Evolutionary conservation across 2,113 vertebrate species (phyloP).

Genomic region (Pelusios castaneus): DNA sequence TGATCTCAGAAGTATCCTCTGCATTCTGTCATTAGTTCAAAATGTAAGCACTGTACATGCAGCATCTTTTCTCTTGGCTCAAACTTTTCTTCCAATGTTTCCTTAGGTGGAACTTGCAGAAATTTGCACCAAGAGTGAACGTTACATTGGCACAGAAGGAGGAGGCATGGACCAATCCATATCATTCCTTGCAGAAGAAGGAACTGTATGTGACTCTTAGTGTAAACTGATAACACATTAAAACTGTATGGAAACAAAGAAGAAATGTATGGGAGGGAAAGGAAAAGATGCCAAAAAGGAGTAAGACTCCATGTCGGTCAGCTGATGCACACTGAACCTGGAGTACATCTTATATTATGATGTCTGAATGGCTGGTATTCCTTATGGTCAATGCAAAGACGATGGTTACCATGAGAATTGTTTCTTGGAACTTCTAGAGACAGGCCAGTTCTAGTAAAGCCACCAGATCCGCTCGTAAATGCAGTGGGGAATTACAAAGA

Average conservation of each 20-base stretch:
- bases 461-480: constrained; percentile 60
- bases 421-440: constrained; percentile 64
- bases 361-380: constrained; percentile 53
- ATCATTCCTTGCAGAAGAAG: constrained; percentile 94
- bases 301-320: not conserved
- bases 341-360: constrained; percentile 44
- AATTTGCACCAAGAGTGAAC: constrained; percentile 91
- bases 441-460: constrained; percentile 49
- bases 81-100: not conserved
- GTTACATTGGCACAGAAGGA: constrained; percentile 95
- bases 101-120: constrained; percentile 90
- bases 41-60: constrained; percentile 7
- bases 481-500: constrained; percentile 31
- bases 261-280: not conserved
- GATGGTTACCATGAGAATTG: constrained; percentile 55
- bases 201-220: constrained; percentile 84
- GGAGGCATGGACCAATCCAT: constrained; percentile 99
- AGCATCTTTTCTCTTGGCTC: not conserved
- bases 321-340: not conserved
- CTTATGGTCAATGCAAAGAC: constrained; percentile 61
- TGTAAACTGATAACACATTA: not conserved
- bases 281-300: not conserved
- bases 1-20: constrained; percentile 11
- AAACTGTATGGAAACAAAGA: not conserved
- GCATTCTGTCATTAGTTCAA: not conserved